Conservation (phyloP, 2,888 invertebrate genomes). For the Zelleria hepariella region DNA sequence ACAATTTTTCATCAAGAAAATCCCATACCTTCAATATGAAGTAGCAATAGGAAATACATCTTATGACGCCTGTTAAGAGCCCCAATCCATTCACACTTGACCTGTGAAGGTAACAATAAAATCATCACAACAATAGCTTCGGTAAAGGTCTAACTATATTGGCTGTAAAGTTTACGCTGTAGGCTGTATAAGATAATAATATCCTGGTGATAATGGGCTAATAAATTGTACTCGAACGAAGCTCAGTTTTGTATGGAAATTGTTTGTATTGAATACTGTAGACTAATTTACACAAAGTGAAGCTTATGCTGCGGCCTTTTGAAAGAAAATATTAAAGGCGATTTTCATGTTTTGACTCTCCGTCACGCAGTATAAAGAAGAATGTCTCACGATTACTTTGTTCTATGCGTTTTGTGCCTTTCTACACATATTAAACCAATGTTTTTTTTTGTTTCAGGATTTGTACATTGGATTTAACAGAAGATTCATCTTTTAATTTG, state of each 20-base stretch:
- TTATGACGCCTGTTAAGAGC: not conserved
- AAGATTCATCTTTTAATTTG: not conserved
- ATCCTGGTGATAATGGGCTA: constrained; percentile 33
- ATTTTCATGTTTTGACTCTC: too few relatives aligned
- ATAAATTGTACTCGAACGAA: constrained; percentile 29
- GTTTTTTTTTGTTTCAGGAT: not conserved
- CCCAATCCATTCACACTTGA: not conserved
- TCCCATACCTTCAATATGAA: too few relatives aligned
- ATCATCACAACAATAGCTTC: not conserved
- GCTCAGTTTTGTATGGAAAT: not conserved
- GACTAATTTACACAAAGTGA: not conserved
- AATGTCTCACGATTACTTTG: too few relatives aligned
- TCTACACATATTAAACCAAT: not conserved
- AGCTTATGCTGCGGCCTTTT: too few relatives aligned
- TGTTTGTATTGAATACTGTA: not conserved
- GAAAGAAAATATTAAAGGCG: too few relatives aligned
- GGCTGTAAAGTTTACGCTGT: not conserved
- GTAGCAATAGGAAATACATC: not conserved
- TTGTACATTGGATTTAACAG: not conserved
- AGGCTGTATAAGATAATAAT: constrained; percentile 1
- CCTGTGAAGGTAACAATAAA: not conserved
- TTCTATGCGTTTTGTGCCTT: not conserved
- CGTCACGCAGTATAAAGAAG: too few relatives aligned
- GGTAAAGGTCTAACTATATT: not conserved
- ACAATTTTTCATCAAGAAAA: not conserved